These are phyloP conservation scores for Hipparchia semele DNA, from an alignment of 2,888 invertebrate species.

Conservation along the genomic window DNA sequence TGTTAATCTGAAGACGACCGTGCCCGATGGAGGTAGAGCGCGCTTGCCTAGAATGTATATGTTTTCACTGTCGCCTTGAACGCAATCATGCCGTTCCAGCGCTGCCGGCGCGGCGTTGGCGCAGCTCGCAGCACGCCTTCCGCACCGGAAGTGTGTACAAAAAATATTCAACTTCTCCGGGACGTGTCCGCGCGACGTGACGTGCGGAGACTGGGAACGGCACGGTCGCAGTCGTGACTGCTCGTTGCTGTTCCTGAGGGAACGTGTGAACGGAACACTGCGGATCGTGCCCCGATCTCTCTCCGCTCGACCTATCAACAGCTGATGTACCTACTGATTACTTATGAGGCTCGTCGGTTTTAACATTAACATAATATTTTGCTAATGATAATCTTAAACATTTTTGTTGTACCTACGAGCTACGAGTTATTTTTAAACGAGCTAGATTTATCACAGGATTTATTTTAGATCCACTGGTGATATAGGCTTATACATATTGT, in stretches of 20 bases:
- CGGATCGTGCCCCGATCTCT: background rate
- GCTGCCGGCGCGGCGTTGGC: background rate
- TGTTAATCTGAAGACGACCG: too few species aligned
- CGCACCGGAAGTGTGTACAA: conserved; percentile 33
- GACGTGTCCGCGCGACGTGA: conserved; percentile 41
- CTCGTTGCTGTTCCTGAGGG: conserved; percentile 22
- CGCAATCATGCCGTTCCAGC: background rate
- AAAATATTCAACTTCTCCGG: conserved; percentile 31
- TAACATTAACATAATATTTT: background rate
- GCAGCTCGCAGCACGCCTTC: conserved; percentile 25
- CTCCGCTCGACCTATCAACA: background rate
- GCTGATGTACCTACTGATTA: background rate
- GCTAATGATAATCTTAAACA: background rate
- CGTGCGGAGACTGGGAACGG: conserved; percentile 37
- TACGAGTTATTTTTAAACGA: too few species aligned
- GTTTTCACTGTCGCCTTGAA: too few species aligned
- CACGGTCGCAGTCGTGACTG: conserved; percentile 33
- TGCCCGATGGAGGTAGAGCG: too few species aligned
- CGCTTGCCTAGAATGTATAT: too few species aligned
- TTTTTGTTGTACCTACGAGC: too few species aligned
- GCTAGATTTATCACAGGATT: too few species aligned
- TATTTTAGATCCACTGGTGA: too few species aligned
- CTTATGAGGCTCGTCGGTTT: background rate
- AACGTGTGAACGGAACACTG: conserved; percentile 6
- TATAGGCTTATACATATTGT: too few species aligned